phyloP scores from a whole-genome alignment of 92 coral and sea anemone species.

The Plumapathes pennacea region DNA sequence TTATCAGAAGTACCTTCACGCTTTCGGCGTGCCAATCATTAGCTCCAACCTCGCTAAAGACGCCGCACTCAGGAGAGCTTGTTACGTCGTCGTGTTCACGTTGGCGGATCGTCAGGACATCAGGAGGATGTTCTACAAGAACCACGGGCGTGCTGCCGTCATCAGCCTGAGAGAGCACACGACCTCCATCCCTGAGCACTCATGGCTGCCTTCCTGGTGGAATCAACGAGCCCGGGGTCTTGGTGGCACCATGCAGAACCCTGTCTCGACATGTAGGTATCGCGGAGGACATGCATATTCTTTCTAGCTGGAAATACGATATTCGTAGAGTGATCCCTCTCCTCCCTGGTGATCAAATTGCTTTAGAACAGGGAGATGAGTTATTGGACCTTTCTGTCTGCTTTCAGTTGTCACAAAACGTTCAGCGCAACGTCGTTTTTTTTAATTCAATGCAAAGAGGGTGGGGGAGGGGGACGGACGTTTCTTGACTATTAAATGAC shows the following conservation, averaged over 20 bases:
- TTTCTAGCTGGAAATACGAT: too few species aligned
- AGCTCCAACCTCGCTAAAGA: conserved; percentile 71
- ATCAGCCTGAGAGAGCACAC: conserved; percentile 72
- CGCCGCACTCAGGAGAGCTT: conserved; percentile 86
- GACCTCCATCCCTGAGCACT: conserved; percentile 93
- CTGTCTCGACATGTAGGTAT: conserved; percentile 86
- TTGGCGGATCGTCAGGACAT: conserved; percentile 94
- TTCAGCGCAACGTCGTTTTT: too few species aligned
- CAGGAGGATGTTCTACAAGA: conserved; percentile 73
- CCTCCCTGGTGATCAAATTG: too few species aligned
- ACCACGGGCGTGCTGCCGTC: conserved; percentile 94
- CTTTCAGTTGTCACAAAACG: too few species aligned
- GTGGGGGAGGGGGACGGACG: too few species aligned
- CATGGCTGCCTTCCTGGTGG: conserved; percentile 89
- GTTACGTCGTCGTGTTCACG: conserved; percentile 85
- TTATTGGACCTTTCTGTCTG: too few species aligned
- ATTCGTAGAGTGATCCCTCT: too few species aligned
- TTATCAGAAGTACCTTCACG: conserved; percentile 89
- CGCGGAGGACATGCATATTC: too few species aligned
- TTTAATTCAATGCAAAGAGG: too few species aligned
- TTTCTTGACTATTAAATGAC: too few species aligned
- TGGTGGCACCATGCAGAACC: conserved; percentile 83
- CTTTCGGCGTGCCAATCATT: conserved; percentile 89
- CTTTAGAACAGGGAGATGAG: too few species aligned
- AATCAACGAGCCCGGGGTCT: conserved; percentile 95